Conservation (phyloP, 2,888 invertebrate genomes). For the Ophion ventricosus region DNA sequence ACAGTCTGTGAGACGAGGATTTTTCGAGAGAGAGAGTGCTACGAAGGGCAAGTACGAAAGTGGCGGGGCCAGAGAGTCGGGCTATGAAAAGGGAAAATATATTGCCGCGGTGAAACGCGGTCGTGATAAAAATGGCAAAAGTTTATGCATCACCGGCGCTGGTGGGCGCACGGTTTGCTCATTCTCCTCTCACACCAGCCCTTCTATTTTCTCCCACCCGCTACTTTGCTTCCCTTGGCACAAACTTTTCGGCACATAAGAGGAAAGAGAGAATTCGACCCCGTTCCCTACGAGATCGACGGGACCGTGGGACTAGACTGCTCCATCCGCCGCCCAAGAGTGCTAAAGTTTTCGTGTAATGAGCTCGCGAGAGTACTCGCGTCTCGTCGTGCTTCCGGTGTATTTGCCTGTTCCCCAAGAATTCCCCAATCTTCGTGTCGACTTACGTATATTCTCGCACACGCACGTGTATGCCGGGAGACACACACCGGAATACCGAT, state of each 20-base stretch:
- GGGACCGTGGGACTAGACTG: constrained; percentile 27
- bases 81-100: constrained; percentile 40
- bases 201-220: background rate
- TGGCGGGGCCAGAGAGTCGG: background rate
- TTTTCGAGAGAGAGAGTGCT: constrained; percentile 21
- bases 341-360: constrained; percentile 69
- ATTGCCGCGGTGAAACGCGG: constrained; percentile 60
- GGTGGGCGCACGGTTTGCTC: constrained; percentile 49
- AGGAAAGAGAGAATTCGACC: constrained; percentile 41
- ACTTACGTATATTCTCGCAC: background rate
- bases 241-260: constrained; percentile 59
- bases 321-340: constrained; percentile 29
- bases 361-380: constrained; percentile 62
- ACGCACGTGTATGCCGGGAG: background rate
- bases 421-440: constrained; percentile 15
- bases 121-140: constrained; percentile 68
- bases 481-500: constrained; percentile 39
- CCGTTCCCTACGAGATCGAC: constrained; percentile 55
- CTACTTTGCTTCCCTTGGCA: constrained; percentile 24
- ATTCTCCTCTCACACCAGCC: constrained; percentile 37
- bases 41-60: background rate
- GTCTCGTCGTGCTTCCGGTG: constrained; percentile 49
- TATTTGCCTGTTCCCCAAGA: constrained; percentile 32
- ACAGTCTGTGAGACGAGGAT: constrained; percentile 22
- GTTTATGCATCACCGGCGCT: constrained; percentile 66